Base-by-base conservation (phyloP, 2,113 vertebrate genomes). In the Thryonomys swinderianus region DNA sequence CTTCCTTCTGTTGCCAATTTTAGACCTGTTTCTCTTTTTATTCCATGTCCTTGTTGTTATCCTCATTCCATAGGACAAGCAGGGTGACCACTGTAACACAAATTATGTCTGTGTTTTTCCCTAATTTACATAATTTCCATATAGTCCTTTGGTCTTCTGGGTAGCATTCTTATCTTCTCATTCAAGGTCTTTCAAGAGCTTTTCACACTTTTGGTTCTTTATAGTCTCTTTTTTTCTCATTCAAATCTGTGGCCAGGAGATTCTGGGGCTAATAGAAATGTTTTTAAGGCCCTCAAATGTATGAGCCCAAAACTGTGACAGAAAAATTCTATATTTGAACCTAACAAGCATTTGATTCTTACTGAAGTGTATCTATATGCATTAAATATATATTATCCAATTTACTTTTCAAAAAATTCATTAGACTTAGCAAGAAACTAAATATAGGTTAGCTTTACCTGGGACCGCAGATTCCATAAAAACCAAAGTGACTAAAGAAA, bases 341-440 rank as follows among this genome's bases (percentile, higher is more conserved):
- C 27, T 67, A 82, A 92, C 42, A 53, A 88, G 48, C 61, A 90
- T 82, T 92, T 82, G 12, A 57, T 88, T 85, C 18, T 91, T 51
- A 85, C 25, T 53, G 40, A 84, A 73, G 34, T 76, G 32, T 16
- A 74, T 86, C 64, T 85, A 4, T 30, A 42, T 48, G 25, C 11
- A 17, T 88, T 11, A 73, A 80, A 37, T 76, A 82, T 85, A 40
- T 85, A 1, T 62, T 32, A n/a, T 55, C 34, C 80, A 30, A 73
- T 79, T 55, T 91, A n/a, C 27, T 37, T 7, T 67, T 66, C 14
- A 92, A 71, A 78, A 87, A 18, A 25, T 61, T 93, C 10, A 85
- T 92, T 82, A 37, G 17, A 37, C 34, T 86, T 94, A 69, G 78
- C 84, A 67, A 48, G 57, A 91, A 96, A 67, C 17, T 79, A n/a